Conservation (phyloP, 2,113 vertebrate species). For the Meriones unguiculatus region DNA sequence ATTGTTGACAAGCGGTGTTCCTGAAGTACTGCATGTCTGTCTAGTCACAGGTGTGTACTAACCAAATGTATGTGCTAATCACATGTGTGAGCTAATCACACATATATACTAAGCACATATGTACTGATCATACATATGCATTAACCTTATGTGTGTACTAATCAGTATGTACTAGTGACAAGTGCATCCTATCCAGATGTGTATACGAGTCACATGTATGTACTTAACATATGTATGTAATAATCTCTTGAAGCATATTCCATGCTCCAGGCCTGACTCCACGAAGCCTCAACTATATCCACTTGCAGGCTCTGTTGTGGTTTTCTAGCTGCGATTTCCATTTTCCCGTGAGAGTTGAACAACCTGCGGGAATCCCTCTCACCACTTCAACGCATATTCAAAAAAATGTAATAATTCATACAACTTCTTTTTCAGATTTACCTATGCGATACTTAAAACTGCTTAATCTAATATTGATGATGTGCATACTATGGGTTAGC, state of each 20-base stretch:
- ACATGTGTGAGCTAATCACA: background rate
- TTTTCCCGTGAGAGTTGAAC: background rate
- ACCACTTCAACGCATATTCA: constrained; percentile 13
- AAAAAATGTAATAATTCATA: background rate
- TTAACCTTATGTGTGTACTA: too few relatives aligned
- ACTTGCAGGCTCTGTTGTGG: background rate
- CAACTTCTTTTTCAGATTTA: background rate
- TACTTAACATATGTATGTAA: background rate
- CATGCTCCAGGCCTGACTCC: background rate
- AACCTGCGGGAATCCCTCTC: background rate
- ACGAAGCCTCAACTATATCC: too few relatives aligned
- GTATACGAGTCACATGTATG: background rate
- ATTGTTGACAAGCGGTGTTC: background rate
- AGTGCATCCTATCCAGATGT: background rate
- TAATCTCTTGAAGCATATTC: background rate
- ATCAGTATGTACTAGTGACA: background rate
- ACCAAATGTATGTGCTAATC: background rate
- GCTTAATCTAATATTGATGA: background rate
- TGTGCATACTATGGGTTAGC: background rate
- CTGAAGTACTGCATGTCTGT: background rate
- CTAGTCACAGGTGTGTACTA: background rate
- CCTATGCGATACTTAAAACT: background rate
- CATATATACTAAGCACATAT: background rate
- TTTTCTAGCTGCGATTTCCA: background rate
- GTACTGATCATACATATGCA: background rate